Percentiles rank a stretch among this genome's conserved stretches.
Evolutionary conservation across 2,113 vertebrate genomes (phyloP).

Genomic region (Rousettus leschenaultii): DNA sequence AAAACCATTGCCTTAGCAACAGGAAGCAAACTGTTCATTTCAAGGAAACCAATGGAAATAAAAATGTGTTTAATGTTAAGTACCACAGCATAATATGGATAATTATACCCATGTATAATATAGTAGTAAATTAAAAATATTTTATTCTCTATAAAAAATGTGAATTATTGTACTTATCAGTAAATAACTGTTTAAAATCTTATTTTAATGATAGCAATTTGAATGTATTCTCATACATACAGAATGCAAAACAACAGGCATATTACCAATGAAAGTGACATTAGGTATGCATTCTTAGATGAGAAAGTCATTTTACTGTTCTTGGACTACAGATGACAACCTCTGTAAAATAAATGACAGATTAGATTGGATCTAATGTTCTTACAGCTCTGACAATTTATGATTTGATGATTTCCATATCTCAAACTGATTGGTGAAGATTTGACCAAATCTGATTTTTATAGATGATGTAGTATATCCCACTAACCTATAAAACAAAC

Average conservation of each 20-base stretch:
- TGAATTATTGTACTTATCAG: neutral
- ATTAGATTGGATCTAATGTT: neutral
- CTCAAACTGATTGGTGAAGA: neutral
- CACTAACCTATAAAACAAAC: neutral
- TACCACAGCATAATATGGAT: neutral
- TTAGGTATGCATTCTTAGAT: neutral
- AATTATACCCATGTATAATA: too few species aligned
- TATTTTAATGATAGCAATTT: neutral
- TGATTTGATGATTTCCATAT: neutral
- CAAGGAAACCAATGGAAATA: slow-evolving; percentile 60
- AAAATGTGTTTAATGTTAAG: slow-evolving; percentile 66
- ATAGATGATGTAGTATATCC: neutral
- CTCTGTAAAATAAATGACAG: neutral
- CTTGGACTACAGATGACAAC: neutral
- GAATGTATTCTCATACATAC: neutral
- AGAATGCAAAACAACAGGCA: neutral
- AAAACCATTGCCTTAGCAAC: slow-evolving; percentile 83
- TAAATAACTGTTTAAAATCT: slow-evolving; percentile 15
- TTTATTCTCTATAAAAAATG: slow-evolving; percentile 49
- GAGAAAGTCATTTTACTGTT: neutral
- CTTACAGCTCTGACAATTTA: neutral
- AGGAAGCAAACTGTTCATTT: slow-evolving; percentile 73
- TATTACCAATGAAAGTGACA: neutral
- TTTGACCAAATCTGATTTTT: neutral
- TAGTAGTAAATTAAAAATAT: slow-evolving; percentile 21